Evolutionary conservation across 2,113 vertebrate species (phyloP).

Genomic region (Artemisiospiza belli): DNA sequence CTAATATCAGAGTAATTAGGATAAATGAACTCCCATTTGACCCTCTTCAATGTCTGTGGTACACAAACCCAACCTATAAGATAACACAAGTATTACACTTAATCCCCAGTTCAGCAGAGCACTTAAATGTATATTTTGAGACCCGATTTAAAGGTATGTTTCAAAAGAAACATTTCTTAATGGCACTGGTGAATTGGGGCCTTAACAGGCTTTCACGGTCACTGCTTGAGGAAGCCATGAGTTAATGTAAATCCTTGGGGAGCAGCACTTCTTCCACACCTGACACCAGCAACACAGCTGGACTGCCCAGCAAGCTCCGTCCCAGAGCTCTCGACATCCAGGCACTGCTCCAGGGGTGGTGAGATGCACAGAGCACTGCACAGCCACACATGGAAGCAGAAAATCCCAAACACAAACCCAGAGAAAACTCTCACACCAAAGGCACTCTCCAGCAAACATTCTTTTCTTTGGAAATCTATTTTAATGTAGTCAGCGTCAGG

Average conservation of each 20-base stretch:
- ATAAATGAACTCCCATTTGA: conserved; percentile 12
- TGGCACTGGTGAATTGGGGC: neutral
- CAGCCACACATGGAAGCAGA: neutral
- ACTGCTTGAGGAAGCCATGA: neutral
- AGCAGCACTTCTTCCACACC: neutral
- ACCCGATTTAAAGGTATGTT: neutral
- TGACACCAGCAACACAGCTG: neutral
- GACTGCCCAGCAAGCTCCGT: accelerated
- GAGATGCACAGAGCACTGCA: neutral
- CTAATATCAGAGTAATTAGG: conserved; percentile 10
- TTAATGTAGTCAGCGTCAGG: neutral
- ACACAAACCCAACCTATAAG: neutral
- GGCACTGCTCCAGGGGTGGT: neutral
- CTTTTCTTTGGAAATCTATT: neutral
- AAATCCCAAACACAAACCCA: neutral
- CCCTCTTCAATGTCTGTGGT: neutral
- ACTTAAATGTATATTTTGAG: neutral
- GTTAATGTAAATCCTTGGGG: neutral
- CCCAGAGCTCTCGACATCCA: neutral
- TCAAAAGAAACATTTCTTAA: conserved; percentile 5
- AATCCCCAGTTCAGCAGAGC: neutral
- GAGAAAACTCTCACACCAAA: neutral
- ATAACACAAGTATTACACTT: neutral
- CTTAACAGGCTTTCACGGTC: neutral
- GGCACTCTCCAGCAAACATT: neutral